Evolutionary conservation across 1,140 invertebrate species (phyloP), one percentile per base, ranked within the genome.

Genomic region (Berghia stephanieae): DNA sequence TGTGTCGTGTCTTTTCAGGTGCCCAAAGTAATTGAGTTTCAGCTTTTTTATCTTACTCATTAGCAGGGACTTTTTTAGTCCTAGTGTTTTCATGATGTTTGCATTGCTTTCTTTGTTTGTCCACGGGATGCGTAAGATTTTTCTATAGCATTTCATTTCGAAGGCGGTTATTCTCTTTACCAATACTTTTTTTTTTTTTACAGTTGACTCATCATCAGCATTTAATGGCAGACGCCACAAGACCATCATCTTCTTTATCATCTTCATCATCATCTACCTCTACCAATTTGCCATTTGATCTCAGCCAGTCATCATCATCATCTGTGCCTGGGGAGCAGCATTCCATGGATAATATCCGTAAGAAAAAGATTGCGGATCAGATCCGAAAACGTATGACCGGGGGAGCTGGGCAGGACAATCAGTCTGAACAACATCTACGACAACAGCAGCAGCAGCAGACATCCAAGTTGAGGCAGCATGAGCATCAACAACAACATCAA

Each of bases 361-460:
- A 83, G 68, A 84, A 82, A 57, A 38, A 83, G 24, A 83, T 86
- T 27, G 84, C 83, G 40, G 83, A 86, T 46, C 82, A 84, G 34
- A 86, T 86, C 18, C 78, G 83, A 43, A 82, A 83, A 42, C 77
- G 82, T 52, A 79, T 86, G 24, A n/a, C n/a, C n/a, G n/a, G n/a
- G n/a, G n/a, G n/a, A n/a, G n/a, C n/a, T n/a, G n/a, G n/a, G n/a
- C n/a, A n/a, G n/a, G n/a, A n/a, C n/a, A n/a, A n/a, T n/a, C n/a
- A 79, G 82, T 43, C 80, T 73, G 36, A 85, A 83, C 40, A 71
- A 68, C 21, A 70, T 70, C 16, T 52, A 77, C 24, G 74, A 55
- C 57, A 42, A 68, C 13, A n/a, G 46, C 46, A 49, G 38, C 38
- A n/a, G n/a, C 46, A 49, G 46, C 46, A 49, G 46, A 49, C 46